A percentile compares a stretch with the other conserved stretches of the same genome.
Evolutionary conservation across 2,113 vertebrate genomes (phyloP).

Genomic region (Solea senegalensis): DNA sequence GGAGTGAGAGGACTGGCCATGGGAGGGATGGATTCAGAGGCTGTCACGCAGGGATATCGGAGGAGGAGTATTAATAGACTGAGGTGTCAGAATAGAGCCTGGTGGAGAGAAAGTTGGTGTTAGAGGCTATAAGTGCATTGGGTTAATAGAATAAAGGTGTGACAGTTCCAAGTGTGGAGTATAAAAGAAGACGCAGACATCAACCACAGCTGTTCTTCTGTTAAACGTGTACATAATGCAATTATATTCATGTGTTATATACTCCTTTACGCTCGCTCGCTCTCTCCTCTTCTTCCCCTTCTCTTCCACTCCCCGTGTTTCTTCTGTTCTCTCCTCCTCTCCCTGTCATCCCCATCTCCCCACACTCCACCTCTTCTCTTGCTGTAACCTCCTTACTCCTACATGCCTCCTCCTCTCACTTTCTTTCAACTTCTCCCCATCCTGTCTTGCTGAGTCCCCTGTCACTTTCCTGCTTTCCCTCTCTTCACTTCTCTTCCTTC

Average conservation of each 20-base stretch:
- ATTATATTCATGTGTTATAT: no score
- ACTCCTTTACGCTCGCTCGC: no score
- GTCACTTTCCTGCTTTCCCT: neutral
- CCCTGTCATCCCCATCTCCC: neutral
- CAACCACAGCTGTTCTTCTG: no score
- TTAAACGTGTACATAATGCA: no score
- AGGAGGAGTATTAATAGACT: slow-evolving; percentile 26
- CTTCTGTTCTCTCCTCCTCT: neutral
- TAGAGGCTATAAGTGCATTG: neutral
- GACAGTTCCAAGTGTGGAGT: neutral
- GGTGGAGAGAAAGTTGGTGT: slow-evolving; percentile 1
- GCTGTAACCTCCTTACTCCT: neutral
- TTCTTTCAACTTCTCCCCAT: no score
- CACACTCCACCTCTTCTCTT: neutral
- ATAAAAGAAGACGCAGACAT: neutral
- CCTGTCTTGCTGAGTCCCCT: neutral
- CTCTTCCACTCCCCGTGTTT: neutral
- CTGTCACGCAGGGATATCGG: slow-evolving; percentile 6
- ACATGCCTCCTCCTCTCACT: neutral
- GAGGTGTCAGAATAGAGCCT: slow-evolving; percentile 24
- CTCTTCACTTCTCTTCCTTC: neutral
- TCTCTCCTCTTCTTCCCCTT: neutral
- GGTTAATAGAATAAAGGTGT: neutral
- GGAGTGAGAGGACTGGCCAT: slow-evolving; percentile 21
- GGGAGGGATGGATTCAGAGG: neutral